A percentile compares a stretch with the other conserved stretches of the same genome.
phyloP scores from a whole-genome alignment of 2,797 vertebrate species.

The Craterocephalus amniculus region DNA sequence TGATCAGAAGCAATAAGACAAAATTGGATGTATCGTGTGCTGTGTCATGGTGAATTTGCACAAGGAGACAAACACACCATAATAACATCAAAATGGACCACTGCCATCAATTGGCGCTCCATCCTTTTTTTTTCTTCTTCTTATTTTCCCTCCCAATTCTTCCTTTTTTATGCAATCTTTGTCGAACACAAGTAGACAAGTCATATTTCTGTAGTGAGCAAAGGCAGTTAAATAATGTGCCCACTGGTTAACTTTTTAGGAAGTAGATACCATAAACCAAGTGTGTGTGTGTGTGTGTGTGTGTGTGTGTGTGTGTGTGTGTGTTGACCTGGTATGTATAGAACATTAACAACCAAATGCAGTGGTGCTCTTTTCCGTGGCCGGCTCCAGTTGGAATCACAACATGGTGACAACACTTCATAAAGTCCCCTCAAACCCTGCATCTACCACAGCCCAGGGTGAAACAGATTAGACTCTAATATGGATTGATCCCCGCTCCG shows the following conservation, averaged over 20 bases:
- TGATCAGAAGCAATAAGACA: constrained; percentile 52
- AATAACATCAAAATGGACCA: constrained; percentile 25
- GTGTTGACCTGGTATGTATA: constrained; percentile 38
- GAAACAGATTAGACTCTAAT: constrained; percentile 80
- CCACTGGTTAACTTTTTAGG: constrained; percentile 27
- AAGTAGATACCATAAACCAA: constrained; percentile 7
- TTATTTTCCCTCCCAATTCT: background rate
- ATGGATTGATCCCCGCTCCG: constrained; percentile 74
- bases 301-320: too few relatives aligned
- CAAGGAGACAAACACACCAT: constrained; percentile 39
- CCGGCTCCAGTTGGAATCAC: constrained; percentile 60
- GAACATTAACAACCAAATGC: constrained; percentile 60
- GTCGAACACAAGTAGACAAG: constrained; percentile 4
- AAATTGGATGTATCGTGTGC: constrained; percentile 34
- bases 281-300: constrained; percentile 10
- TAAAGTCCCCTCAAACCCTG: constrained; percentile 65
- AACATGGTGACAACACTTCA: constrained; percentile 76
- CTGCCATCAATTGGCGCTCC: constrained; percentile 43
- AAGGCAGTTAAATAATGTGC: constrained; percentile 15
- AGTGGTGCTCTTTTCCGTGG: constrained; percentile 40
- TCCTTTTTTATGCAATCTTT: constrained; percentile 15
- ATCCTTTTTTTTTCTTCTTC: constrained; percentile 4
- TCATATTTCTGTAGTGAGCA: constrained; percentile 17
- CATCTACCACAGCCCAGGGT: constrained; percentile 53
- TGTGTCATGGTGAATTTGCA: constrained; percentile 49